Evolutionary conservation across 2,113 vertebrate species (phyloP).

Genomic region (Phasianus colchicus): DNA sequence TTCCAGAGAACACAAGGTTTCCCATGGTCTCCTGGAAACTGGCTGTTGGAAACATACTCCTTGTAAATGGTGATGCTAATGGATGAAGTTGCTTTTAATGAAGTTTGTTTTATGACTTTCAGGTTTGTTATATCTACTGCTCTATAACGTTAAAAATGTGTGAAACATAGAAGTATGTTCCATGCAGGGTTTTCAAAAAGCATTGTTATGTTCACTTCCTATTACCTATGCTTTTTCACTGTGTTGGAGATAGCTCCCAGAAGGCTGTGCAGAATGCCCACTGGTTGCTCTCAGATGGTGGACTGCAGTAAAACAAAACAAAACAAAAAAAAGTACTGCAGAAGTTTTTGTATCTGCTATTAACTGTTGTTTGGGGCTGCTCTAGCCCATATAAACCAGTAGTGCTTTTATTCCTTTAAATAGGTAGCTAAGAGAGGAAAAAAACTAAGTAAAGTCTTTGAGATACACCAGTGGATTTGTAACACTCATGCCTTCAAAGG

Average conservation of each 20-base stretch:
- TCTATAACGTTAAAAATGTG: not conserved
- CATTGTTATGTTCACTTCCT: rapidly evolving
- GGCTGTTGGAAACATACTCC: not conserved
- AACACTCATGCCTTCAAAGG: not conserved
- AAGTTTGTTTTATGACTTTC: not conserved
- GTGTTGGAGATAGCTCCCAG: not conserved
- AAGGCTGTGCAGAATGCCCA: not conserved
- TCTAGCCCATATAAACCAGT: not conserved
- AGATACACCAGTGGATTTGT: not conserved
- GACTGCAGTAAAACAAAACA: not conserved
- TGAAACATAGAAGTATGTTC: not conserved
- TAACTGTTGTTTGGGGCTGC: not conserved
- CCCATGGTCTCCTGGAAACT: constrained; percentile 29
- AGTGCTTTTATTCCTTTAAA: not conserved
- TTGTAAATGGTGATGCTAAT: not conserved
- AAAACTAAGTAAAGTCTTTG: not conserved
- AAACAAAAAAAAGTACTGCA: not conserved
- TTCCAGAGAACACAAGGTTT: constrained; percentile 12
- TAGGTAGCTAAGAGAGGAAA: not conserved
- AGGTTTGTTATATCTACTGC: not conserved
- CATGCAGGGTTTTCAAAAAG: not conserved
- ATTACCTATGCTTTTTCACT: not conserved
- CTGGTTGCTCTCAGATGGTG: not conserved
- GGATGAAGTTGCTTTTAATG: not conserved
- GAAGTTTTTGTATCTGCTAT: not conserved